Base-by-base conservation (phyloP, 2,797 vertebrate species). In the Hydrolagus colliei region DNA sequence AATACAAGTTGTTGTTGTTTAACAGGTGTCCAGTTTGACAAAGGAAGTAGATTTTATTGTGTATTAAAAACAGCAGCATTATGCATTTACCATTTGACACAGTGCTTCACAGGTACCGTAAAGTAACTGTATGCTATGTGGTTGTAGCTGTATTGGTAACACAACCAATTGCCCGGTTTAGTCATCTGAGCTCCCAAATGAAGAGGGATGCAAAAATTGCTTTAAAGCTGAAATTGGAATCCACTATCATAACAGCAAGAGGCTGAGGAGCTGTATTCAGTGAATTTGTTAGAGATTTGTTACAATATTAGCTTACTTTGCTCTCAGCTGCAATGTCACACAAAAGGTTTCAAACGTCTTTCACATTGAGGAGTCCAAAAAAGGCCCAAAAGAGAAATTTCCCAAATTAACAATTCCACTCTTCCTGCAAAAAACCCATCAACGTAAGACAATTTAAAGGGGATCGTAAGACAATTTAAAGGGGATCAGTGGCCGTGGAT, bases 401-500 rank as follows among this genome's bases (percentile, higher is more conserved):
- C 18, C 2, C 9, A 77, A 77, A 77, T 77, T 0, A n/a, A n/a
- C 35, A 90, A 88, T 86, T 88, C 88, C 86, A 72, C 67, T 59
- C 73, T 86, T 78, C 88, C 7, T 7, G 6, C 75, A 86, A 86
- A 82, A 67, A 65, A 73, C 71, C 4, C 79, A 89, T 90, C 89
- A 90, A 87, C 88, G 88, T 89, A 89, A 89, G 87, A 0, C 0
- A 68, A 78, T 68, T 72, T 85, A 90, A 68, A 6, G 78, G 86
- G 90, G 90, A 91, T 87, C 88, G 88, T 90, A 89, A 89, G 87
- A 0, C 0, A 68, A 78, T 68, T 72, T 85, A 90, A 68, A 6
- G 78, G 86, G 90, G 90, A 91, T 91, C 90, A 88, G 90, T 88
- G 86, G 63, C 32, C 85, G 41, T 88, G 88, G 87, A 89, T 88